Conservation (phyloP, 1,140 invertebrate genomes). For the Bombyx mori region DNA sequence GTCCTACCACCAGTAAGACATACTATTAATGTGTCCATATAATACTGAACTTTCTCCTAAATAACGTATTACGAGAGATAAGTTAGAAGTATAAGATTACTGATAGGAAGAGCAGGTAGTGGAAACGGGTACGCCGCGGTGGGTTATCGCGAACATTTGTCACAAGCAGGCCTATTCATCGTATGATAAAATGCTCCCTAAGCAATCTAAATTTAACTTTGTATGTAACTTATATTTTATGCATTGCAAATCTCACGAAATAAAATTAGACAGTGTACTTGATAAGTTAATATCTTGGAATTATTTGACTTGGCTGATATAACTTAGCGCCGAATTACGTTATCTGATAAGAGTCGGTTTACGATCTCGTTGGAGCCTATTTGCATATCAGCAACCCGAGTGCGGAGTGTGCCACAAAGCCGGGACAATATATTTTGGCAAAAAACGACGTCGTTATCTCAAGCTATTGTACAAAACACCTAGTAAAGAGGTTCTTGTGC, state of each 20-base stretch:
- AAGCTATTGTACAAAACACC: slow-evolving; percentile 34
- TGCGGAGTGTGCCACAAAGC: slow-evolving; percentile 30
- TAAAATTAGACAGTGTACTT: slow-evolving; percentile 17
- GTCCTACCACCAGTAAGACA: too few species aligned
- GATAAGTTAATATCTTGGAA: slow-evolving; percentile 19
- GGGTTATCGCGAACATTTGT: slow-evolving; percentile 33
- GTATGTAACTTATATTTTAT: slow-evolving; percentile 2
- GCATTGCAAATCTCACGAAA: slow-evolving; percentile 6
- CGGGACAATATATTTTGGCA: slow-evolving; percentile 51
- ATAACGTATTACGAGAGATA: slow-evolving; percentile 30
- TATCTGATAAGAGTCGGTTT: slow-evolving; percentile 57
- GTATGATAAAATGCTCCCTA: slow-evolving; percentile 18
- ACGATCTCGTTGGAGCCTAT: slow-evolving; percentile 48
- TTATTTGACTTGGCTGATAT: slow-evolving; percentile 32
- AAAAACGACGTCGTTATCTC: slow-evolving; percentile 47
- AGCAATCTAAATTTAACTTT: slow-evolving; percentile 7
- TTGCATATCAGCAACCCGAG: slow-evolving; percentile 57
- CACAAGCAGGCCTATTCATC: slow-evolving; percentile 20
- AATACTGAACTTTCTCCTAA: too few species aligned
- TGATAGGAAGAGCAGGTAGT: slow-evolving; percentile 42
- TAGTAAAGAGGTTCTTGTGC: slow-evolving; percentile 23
- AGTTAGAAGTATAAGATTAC: slow-evolving; percentile 35
- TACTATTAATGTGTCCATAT: too few species aligned
- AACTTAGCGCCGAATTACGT: slow-evolving; percentile 43
- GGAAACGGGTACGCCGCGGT: slow-evolving; percentile 16